Base-by-base conservation (phyloP, 1,140 invertebrate species). In the Eueides isabella region DNA sequence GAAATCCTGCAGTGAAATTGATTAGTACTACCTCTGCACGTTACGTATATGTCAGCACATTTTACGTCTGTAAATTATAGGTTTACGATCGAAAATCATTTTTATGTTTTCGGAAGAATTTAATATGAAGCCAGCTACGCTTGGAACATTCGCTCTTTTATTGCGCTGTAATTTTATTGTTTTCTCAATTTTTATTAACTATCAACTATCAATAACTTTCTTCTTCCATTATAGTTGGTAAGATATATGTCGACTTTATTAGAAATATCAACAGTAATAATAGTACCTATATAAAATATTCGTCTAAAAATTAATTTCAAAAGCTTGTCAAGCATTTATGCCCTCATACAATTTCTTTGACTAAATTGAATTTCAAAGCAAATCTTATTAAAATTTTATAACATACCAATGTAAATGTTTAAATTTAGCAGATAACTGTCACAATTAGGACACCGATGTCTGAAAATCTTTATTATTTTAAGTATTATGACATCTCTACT, bases 71-170 rank as follows among this genome's bases (percentile, higher is more conserved):
- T 92, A 92, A 92, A 91, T 91, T 92, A 92, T 92, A 85, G 85
- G 91, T 92, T 92, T 92, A 92, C 91, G 91, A 91, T 91, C 88
- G 88, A 91, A 92, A 91, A 92, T 92, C 89, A 92, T 92, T 92
- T 92, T 92, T 92, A 92, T 92, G 91, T 90, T 92, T 92, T 92
- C 87, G 86, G 85, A 86, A 83, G 89, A 92, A 92, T 92, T 92
- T 91, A 92, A 92, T 92, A 91, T 91, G 88, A 88, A 88, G 87
- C 89, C 85, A 84, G 89, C 86, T 86, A 89, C 86, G 87, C 86
- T 88, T 85, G 79, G 88, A 84, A 87, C 88, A 91, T 91, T 91
- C 88, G 84, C 82, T 89, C 81, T 92, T 92, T 92, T 91, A 92
- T 88, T 88, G 85, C 85, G 79, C 88, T 92, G 89, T 92, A 92